Conservation (phyloP, 2,888 invertebrate species). For the Rugalucina vietnamica region DNA sequence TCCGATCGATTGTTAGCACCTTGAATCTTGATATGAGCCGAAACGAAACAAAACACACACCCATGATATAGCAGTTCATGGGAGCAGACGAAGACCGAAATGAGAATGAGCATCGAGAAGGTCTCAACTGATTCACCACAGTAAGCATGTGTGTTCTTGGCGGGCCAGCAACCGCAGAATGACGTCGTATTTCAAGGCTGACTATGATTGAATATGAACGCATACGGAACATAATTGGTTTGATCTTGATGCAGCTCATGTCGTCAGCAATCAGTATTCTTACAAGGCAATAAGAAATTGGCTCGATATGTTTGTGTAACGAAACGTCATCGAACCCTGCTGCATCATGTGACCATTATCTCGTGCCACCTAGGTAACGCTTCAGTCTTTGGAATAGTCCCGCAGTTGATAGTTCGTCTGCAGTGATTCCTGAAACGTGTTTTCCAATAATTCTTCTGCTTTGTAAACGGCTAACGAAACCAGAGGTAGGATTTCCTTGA, state of each 20-base stretch:
- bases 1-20: too few relatives aligned
- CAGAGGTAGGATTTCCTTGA: conserved; percentile 4
- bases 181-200: too few relatives aligned
- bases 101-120: too few relatives aligned
- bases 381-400: background rate
- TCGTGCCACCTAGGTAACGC: conserved; percentile 28
- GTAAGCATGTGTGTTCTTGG: too few relatives aligned
- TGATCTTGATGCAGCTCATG: too few relatives aligned
- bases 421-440: background rate
- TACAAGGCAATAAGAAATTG: conserved; percentile 8
- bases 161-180: too few relatives aligned
- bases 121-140: too few relatives aligned
- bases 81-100: too few relatives aligned
- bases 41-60: too few relatives aligned
- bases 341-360: conserved; percentile 25
- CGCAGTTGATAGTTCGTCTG: background rate
- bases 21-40: background rate
- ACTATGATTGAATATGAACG: too few relatives aligned
- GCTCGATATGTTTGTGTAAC: background rate
- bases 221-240: too few relatives aligned
- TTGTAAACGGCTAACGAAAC: background rate
- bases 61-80: too few relatives aligned
- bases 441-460: conserved; percentile 7
- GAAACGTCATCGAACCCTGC: conserved; percentile 8
- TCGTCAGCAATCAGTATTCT: background rate